Base-by-base conservation (phyloP, 2,888 invertebrate species). In the Hypolimnas misippus region DNA sequence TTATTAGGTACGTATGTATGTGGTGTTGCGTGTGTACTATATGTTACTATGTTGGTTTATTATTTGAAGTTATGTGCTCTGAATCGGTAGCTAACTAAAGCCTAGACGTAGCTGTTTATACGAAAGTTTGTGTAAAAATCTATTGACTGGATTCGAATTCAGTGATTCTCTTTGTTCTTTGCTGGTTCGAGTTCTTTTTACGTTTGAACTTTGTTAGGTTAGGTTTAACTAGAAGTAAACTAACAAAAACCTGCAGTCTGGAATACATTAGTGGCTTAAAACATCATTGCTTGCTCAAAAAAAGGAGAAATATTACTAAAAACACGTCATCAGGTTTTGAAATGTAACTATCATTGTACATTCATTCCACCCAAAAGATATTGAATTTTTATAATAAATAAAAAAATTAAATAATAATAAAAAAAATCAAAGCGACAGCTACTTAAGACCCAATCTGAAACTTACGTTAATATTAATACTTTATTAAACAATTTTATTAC, bases 21-120 rank as follows among this genome's bases (percentile, higher is more conserved):
- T 12, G n/a, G 35, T 38, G n/a, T 3, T 52, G n/a, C 51, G 17
- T 19, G 52, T 58, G 59, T 38, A 54, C 33, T 38, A 42, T 59
- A 59, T 51, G 40, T 54, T 19, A 16, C 17, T 31, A 46, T 42
- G 14, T 31, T 53, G 29, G 46, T 50, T 65, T 65, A 61, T 65
- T 65, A 65, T 65, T 65, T 57, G 61, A 54, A 65, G 57, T 65
- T 57, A 65, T 61, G 65, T 65, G 57, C 65, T 35, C 61, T 61
- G 61, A 40, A 61, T 57, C 56, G 33, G 49, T 29, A 29, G 42
- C 55, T 54, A 65, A 61, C 65, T 61, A 61, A 61, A 61, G 56
- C 40, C 57, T 31, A 64, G 53, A 56, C 55, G 57, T 29, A 14
- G 25, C 42, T 31, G 35, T 21, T 57, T 46, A 56, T 60, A 21